A percentile compares a stretch with the other conserved stretches of the same genome.
Conservation (phyloP, 1,140 invertebrate genomes). For the Subanguina moxae region DNA sequence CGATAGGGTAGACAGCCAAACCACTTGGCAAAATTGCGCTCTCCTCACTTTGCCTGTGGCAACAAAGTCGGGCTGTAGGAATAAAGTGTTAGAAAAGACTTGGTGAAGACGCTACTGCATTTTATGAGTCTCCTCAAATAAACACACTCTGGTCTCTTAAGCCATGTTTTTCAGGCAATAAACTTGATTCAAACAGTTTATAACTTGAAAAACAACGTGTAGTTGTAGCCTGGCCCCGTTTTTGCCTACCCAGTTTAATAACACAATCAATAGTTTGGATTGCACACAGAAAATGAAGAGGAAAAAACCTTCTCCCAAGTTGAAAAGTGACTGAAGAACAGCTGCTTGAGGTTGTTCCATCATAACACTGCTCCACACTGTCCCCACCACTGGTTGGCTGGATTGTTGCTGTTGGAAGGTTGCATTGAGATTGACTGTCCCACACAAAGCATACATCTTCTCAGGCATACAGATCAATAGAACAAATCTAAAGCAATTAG, state of each 20-base stretch:
- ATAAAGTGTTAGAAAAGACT: not conserved
- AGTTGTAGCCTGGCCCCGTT: too few relatives aligned
- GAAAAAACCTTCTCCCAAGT: conserved; percentile 15
- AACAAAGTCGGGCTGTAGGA: conserved; percentile 16
- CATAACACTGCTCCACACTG: conserved; percentile 32
- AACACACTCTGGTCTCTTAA: too few relatives aligned
- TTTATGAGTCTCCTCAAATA: too few relatives aligned
- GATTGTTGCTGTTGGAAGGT: conserved; percentile 18
- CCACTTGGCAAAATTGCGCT: conserved; percentile 23
- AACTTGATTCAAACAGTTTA: too few relatives aligned
- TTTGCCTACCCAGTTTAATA: too few relatives aligned
- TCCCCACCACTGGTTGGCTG: conserved; percentile 20
- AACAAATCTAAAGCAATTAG: conserved; percentile 11
- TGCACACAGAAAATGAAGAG: too few relatives aligned
- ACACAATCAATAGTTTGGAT: too few relatives aligned
- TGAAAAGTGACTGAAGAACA: conserved; percentile 28
- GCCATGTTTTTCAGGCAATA: too few relatives aligned
- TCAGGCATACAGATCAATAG: conserved; percentile 32
- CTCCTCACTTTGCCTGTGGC: conserved; percentile 21
- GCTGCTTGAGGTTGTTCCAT: conserved; percentile 25
- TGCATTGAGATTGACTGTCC: conserved; percentile 28
- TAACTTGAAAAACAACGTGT: too few relatives aligned
- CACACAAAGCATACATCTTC: conserved; percentile 22
- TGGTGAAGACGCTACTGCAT: too few relatives aligned
- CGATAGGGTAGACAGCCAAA: conserved; percentile 23